Evolutionary conservation across 2,888 invertebrate genomes (phyloP).

Genomic region (Clistopyga incitator): DNA sequence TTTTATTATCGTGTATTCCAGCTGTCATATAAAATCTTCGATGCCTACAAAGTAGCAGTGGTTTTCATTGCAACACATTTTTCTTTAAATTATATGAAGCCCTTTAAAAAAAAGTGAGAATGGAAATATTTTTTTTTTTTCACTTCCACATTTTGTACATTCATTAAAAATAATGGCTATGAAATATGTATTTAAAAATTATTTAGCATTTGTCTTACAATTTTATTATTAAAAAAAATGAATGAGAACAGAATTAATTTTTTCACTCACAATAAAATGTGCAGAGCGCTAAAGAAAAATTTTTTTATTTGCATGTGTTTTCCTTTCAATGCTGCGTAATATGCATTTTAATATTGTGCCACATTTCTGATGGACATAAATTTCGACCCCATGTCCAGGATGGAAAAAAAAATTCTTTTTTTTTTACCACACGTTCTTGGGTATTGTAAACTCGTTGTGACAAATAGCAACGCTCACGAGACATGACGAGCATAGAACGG

Average conservation of each 20-base stretch:
- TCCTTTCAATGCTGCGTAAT: neutral
- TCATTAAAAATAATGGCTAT: too few relatives aligned
- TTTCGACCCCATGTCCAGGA: neutral
- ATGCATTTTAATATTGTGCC: neutral
- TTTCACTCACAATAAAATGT: too few relatives aligned
- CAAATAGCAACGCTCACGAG: constrained; percentile 19
- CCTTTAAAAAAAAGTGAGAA: too few relatives aligned
- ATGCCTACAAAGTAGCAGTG: too few relatives aligned
- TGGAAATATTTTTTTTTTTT: too few relatives aligned
- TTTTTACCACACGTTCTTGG: neutral
- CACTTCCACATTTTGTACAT: too few relatives aligned
- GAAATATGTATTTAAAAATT: neutral
- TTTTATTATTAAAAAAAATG: too few relatives aligned
- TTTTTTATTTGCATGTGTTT: neutral
- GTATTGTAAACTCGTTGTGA: constrained; percentile 14
- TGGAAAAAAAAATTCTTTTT: neutral
- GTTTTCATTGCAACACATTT: too few relatives aligned
- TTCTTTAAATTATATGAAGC: too few relatives aligned
- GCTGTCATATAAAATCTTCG: neutral
- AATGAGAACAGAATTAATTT: too few relatives aligned
- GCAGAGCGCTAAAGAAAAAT: too few relatives aligned
- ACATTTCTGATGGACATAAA: neutral
- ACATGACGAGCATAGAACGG: constrained; percentile 14
- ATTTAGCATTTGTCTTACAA: too few relatives aligned
- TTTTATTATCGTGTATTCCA: neutral